A percentile compares a stretch with the other conserved stretches of the same genome.
These are phyloP conservation scores for Maniola hyperantus DNA, from an alignment of 2,888 invertebrate genomes.

Conservation along the genomic window DNA sequence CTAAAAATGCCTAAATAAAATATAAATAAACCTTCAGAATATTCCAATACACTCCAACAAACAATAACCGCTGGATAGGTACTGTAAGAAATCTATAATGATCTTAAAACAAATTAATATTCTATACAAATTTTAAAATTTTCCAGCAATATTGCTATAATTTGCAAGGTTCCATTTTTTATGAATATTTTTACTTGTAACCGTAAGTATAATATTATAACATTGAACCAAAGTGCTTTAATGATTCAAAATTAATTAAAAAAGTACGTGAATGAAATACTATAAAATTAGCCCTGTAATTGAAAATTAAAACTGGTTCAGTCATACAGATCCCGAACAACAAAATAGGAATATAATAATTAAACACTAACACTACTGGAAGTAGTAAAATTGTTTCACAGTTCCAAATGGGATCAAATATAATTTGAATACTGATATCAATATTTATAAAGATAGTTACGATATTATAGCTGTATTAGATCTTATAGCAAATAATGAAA, in stretches of 20 bases:
- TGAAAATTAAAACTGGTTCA: not conserved
- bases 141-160: no score
- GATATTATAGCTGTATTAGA: not conserved
- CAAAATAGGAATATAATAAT: not conserved
- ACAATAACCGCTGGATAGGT: not conserved
- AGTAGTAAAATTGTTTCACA: constrained; percentile 3
- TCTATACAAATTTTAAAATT: no score
- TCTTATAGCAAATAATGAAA: not conserved
- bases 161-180: no score
- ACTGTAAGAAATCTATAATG: not conserved
- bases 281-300: no score
- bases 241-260: no score
- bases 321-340: not conserved
- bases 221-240: no score
- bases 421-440: not conserved
- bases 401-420: not conserved
- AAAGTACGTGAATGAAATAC: no score
- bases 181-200: no score
- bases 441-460: not conserved
- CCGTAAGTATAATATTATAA: no score
- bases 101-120: not conserved
- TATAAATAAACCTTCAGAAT: not conserved
- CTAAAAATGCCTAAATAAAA: constrained; percentile 34
- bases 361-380: not conserved
- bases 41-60: not conserved